phyloP scores from a whole-genome alignment of 1,140 invertebrate species.

The Eurosta solidaginis region DNA sequence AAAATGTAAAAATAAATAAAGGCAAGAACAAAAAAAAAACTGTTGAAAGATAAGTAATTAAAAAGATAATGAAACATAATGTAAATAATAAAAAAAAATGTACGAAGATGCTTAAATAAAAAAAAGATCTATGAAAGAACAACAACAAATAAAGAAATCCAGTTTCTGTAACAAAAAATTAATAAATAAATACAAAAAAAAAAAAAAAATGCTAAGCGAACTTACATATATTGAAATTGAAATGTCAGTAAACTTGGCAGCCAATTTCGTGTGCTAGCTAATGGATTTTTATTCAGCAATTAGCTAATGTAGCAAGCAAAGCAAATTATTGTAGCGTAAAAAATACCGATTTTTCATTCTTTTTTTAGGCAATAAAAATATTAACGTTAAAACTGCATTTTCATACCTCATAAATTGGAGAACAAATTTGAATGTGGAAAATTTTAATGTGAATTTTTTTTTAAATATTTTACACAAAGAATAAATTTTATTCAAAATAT shows the following conservation, averaged over 20 bases:
- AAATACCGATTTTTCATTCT: not conserved
- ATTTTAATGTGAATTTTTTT: not conserved
- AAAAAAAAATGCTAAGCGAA: not conserved
- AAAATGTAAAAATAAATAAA: no score
- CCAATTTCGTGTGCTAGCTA: not conserved
- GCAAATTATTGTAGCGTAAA: not conserved
- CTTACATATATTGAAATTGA: not conserved
- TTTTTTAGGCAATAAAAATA: not conserved
- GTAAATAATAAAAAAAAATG: no score
- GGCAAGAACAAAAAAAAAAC: no score
- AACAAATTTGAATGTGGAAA: not conserved
- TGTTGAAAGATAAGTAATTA: no score
- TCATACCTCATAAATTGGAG: not conserved
- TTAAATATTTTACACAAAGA: no score
- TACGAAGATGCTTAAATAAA: no score
- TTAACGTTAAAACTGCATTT: no score
- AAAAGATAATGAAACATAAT: no score
- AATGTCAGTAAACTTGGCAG: not conserved
- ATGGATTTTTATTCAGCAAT: not conserved
- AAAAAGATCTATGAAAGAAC: no score
- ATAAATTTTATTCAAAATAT: no score
- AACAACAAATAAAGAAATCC: no score
- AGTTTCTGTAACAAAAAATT: no score
- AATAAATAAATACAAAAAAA: not conserved
- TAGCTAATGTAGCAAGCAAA: not conserved